Base-by-base conservation (phyloP, 1,140 invertebrate species). In the Papilio polytes region DNA sequence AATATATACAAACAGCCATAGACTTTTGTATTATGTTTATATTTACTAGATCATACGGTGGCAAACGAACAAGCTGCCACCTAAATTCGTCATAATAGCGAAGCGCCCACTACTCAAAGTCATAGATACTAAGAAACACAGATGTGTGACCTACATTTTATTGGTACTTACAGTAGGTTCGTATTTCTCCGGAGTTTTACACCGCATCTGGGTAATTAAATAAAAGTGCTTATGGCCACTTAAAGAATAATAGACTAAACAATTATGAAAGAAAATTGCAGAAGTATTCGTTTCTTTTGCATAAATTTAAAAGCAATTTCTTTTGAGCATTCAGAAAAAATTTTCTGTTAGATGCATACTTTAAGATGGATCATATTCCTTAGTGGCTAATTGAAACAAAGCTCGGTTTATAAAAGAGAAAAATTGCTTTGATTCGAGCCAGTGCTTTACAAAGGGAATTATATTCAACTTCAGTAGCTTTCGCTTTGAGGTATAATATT, bases 391-490 rank as follows among this genome's bases (percentile, higher is more conserved):
- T 78, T 78, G 77, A 78, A 78, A 78, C 56, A 63, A 78, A 66
- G 77, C 77, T 63, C 53, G 36, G 13, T 78, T 63, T 56, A 78
- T 78, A 78, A 78, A 78, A 78, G 77, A 78, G 56, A 78, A 78
- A 78, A 78, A 78, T 78, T 56, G 18, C 53, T 78, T 78, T 78
- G 56, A 41, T 78, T 78, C 77, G 41, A 78, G 56, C 77, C 56
- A 78, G 31, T 78, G 56, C 56, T 78, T 78, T 66, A 63, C 77
- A 78, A 78, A 78, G 77, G 15, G 77, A 78, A 78, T 78, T 59
- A 78, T 78, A 78, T 46, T 66, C 77, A 63, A 56, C 76, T 78
- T 78, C 51, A 56, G 51, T 78, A 59, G 53, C 26, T 78, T 56
- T 56, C 9, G 31, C 76, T 56, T 59, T 76, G 74, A 76, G 48